These are phyloP conservation scores for Anticlea derivata DNA, from an alignment of 2,888 invertebrate genomes.

Conservation along the genomic window DNA sequence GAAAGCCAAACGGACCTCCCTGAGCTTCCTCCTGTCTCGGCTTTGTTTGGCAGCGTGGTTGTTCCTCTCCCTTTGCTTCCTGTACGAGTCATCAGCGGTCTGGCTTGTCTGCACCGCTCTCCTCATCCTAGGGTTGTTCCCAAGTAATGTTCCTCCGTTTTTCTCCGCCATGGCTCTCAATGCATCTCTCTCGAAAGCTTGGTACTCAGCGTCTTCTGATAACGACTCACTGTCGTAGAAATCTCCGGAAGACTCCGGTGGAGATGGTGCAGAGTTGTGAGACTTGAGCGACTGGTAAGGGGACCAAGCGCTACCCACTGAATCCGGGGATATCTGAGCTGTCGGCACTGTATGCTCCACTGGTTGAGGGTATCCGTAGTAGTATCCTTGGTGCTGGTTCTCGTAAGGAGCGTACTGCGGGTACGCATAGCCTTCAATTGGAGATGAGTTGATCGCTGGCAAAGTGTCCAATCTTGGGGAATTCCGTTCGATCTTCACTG, in stretches of 20 bases:
- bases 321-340: conserved; percentile 55
- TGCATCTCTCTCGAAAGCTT: conserved; percentile 87
- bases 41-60: conserved; percentile 98
- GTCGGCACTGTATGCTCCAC: conserved; percentile 47
- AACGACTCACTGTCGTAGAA: conserved; percentile 58
- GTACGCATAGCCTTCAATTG: conserved; percentile 28
- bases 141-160: conserved; percentile 82
- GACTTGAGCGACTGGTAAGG: conserved; percentile 35
- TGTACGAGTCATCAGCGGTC: conserved; percentile 89
- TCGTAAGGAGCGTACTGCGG: conserved; percentile 38
- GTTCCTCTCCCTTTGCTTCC: conserved; percentile 94
- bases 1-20: conserved; percentile 96
- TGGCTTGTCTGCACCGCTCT: conserved; percentile 69
- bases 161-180: conserved; percentile 86
- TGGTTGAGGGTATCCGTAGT: conserved; percentile 43
- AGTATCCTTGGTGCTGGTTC: conserved; percentile 40
- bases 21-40: conserved; percentile 93
- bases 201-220: conserved; percentile 84
- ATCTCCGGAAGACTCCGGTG: conserved; percentile 65
- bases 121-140: conserved; percentile 89
- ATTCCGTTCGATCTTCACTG: conserved; percentile 47
- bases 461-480: conserved; percentile 38
- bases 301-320: conserved; percentile 48
- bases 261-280: conserved; percentile 61
- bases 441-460: conserved; percentile 35